These are phyloP conservation scores for Cavia aperea DNA, from an alignment of 2,113 vertebrate genomes.

Conservation along the genomic window DNA sequence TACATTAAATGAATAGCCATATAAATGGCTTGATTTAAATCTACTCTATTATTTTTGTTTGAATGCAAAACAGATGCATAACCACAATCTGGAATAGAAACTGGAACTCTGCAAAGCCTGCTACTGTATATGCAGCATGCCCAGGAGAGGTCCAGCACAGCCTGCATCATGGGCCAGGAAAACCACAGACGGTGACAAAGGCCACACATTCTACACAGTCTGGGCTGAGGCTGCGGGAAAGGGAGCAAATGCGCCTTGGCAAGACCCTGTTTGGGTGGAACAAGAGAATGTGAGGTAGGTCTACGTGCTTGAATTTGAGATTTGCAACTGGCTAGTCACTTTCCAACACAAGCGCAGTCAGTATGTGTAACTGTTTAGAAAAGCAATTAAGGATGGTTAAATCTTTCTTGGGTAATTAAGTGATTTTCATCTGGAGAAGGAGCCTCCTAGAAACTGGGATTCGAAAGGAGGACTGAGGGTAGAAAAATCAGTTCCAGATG, in stretches of 20 bases:
- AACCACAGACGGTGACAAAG: not conserved
- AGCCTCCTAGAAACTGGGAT: not conserved
- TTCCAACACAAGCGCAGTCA: not conserved
- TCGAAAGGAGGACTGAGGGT: slow-evolving; percentile 36
- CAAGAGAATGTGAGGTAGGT: not conserved
- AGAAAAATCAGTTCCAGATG: slow-evolving; percentile 59
- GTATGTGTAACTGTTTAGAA: slow-evolving; percentile 27
- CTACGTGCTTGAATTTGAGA: not conserved
- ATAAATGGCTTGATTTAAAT: slow-evolving; percentile 30
- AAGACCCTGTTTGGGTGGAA: not conserved
- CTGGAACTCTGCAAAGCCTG: not conserved
- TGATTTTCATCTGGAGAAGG: slow-evolving; percentile 43
- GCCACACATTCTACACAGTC: not conserved
- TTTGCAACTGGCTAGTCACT: not conserved
- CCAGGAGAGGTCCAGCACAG: not conserved
- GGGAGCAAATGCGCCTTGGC: not conserved
- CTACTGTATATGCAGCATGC: not conserved
- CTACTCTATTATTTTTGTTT: slow-evolving; percentile 2
- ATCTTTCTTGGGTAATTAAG: slow-evolving; percentile 31
- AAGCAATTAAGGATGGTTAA: not conserved
- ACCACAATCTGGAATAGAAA: slow-evolving; percentile 42
- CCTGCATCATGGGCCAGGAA: not conserved
- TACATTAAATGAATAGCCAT: slow-evolving; percentile 30
- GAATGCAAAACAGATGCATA: slow-evolving; percentile 31
- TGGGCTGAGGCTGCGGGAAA: not conserved